A percentile compares a stretch with the other conserved stretches of the same genome.
These are phyloP conservation scores for Neogale vison DNA, from an alignment of 2,113 vertebrate species.

Conservation along the genomic window DNA sequence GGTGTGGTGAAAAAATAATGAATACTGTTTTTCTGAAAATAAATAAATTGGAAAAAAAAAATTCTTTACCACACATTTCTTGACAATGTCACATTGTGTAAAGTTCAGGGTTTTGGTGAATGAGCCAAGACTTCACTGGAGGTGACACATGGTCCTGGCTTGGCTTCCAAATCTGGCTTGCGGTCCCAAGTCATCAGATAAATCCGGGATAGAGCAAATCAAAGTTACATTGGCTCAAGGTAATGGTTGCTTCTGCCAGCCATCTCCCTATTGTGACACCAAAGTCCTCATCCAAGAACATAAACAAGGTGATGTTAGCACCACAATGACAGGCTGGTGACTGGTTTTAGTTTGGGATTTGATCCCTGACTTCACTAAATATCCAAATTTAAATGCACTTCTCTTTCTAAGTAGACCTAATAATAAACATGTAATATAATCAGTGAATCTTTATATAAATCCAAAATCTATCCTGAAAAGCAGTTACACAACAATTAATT, in stretches of 20 bases:
- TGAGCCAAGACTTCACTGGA: background rate
- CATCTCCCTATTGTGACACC: background rate
- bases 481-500: background rate
- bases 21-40: too few species aligned
- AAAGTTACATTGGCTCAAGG: background rate
- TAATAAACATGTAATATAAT: background rate
- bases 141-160: background rate
- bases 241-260: background rate
- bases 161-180: background rate
- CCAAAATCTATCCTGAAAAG: background rate
- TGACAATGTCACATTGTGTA: background rate
- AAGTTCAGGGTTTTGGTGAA: background rate
- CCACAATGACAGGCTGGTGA: background rate
- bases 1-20: too few species aligned
- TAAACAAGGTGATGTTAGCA: background rate
- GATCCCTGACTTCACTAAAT: background rate
- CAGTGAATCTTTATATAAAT: background rate
- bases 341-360: background rate
- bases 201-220: background rate
- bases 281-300: background rate
- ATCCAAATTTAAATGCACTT: background rate
- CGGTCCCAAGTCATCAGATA: background rate
- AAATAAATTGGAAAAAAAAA: too few species aligned
- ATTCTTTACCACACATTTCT: background rate
- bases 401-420: background rate